These are phyloP conservation scores for Sprattus sprattus DNA, from an alignment of 2,113 vertebrate genomes.

Conservation along the genomic window DNA sequence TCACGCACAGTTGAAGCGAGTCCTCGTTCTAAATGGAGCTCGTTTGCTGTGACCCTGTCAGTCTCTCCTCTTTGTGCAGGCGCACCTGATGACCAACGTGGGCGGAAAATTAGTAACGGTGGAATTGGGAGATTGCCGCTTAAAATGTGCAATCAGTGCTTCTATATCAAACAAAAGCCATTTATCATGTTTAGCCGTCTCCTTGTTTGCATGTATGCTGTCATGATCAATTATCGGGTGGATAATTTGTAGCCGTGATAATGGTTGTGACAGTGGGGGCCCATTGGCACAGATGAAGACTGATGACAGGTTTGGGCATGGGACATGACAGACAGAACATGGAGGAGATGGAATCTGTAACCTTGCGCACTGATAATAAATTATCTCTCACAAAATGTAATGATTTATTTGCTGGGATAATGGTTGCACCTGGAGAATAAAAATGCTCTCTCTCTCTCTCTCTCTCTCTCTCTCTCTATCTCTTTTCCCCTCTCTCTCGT, in stretches of 20 bases:
- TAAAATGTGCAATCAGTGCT: slow-evolving; percentile 66
- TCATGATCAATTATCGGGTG: slow-evolving; percentile 91
- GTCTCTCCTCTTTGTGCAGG: neutral
- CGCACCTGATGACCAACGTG: neutral
- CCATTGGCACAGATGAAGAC: slow-evolving; percentile 86
- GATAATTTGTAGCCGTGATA: slow-evolving; percentile 91
- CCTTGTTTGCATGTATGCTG: slow-evolving; percentile 83
- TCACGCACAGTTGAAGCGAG: neutral
- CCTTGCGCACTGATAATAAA: slow-evolving; percentile 92
- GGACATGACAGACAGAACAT: slow-evolving; percentile 81
- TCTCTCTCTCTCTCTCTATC: neutral
- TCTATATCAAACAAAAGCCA: slow-evolving; percentile 80
- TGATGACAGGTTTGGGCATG: slow-evolving; percentile 86
- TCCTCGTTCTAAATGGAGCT: neutral
- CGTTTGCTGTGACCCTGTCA: neutral
- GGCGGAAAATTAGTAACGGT: neutral
- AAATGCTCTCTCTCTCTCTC: neutral
- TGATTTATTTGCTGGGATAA: slow-evolving; percentile 91
- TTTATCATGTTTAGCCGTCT: slow-evolving; percentile 88
- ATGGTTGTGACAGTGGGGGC: slow-evolving; percentile 77
- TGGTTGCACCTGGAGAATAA: slow-evolving; percentile 72
- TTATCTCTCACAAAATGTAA: slow-evolving; percentile 89
- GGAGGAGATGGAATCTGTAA: slow-evolving; percentile 88
- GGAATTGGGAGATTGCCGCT: slow-evolving; percentile 44
- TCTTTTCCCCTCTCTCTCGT: slow-evolving; percentile 37